phyloP scores from a whole-genome alignment of 2,797 vertebrate genomes.

The Strix occidentalis region DNA sequence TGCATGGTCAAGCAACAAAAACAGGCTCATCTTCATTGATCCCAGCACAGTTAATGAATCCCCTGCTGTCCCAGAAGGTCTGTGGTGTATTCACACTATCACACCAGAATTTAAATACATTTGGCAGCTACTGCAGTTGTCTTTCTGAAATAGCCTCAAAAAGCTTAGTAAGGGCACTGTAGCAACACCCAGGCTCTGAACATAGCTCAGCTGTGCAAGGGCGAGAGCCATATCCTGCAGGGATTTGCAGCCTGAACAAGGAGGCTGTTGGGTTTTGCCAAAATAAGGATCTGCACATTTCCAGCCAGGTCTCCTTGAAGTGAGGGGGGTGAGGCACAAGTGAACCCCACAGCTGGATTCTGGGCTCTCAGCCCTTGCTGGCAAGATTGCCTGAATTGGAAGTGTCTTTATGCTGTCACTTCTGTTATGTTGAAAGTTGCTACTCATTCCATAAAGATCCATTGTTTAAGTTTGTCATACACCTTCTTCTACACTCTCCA shows the following conservation, averaged over 20 bases:
- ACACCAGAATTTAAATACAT: neutral
- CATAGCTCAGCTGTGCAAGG: neutral
- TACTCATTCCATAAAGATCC: too few species aligned
- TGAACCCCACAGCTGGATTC: neutral
- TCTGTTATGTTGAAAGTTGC: neutral
- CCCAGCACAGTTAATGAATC: neutral
- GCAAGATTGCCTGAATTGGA: neutral
- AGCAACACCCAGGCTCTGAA: conserved; percentile 4
- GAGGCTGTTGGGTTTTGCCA: neutral
- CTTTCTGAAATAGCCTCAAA: conserved; percentile 25
- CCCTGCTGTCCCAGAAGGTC: neutral
- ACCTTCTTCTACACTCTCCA: too few species aligned
- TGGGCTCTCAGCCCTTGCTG: neutral
- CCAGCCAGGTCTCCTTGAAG: neutral
- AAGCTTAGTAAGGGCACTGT: conserved; percentile 5
- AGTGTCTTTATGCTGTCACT: neutral
- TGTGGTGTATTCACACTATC: neutral
- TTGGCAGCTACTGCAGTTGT: neutral
- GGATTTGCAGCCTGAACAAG: neutral
- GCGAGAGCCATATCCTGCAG: neutral
- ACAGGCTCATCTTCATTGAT: neutral
- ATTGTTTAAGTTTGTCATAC: too few species aligned
- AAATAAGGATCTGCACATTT: neutral
- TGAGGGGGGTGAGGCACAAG: neutral
- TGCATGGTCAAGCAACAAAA: neutral